These are phyloP conservation scores for Erythrolamprus reginae DNA, from an alignment of 2,113 vertebrate genomes.

Conservation along the genomic window DNA sequence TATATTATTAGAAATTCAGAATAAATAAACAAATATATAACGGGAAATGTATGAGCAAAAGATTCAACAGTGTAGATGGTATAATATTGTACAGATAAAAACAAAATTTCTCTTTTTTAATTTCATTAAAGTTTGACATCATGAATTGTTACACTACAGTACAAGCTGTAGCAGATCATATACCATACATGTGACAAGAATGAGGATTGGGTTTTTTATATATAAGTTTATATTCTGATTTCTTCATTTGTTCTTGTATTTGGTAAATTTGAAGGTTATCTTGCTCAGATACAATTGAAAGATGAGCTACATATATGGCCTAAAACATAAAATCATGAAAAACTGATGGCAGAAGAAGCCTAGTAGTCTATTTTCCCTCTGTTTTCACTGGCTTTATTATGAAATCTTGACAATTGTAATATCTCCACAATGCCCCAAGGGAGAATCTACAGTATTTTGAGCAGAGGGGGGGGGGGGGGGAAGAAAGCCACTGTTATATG, in stretches of 20 bases:
- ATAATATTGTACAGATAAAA: neutral
- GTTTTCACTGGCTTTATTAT: neutral
- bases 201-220: neutral
- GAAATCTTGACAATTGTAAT: no score
- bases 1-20: neutral
- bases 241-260: neutral
- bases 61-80: neutral
- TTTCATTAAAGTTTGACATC: neutral
- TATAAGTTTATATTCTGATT: neutral
- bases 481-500: no score
- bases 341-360: neutral
- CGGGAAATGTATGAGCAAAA: neutral
- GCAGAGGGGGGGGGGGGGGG: no score
- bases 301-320: neutral
- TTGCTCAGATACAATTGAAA: neutral
- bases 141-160: neutral
- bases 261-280: neutral
- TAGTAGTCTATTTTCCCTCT: neutral
- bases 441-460: slow-evolving; percentile 53
- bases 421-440: neutral
- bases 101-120: neutral
- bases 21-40: neutral
- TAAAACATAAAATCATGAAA: neutral
- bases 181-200: neutral
- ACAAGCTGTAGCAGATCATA: neutral